Evolutionary conservation across 2,888 invertebrate genomes (phyloP), one percentile per base, ranked within the genome.

Genomic region (Cremastinae sp.): DNA sequence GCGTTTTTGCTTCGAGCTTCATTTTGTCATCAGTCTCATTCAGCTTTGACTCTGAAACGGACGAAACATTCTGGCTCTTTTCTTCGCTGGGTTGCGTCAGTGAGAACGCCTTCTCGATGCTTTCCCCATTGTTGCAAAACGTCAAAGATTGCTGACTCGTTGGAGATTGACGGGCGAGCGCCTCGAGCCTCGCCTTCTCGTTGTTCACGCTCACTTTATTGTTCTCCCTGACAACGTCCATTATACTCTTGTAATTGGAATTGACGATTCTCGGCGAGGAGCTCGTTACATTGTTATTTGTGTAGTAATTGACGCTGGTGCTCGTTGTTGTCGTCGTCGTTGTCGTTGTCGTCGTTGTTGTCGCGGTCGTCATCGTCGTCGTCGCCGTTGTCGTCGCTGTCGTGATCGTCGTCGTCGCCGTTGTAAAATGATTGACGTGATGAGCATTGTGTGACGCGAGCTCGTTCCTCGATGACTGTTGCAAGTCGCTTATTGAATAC

Each of bases 21-120:
- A 74, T 39, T 71, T 81, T 83, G 8, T 39, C 66, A 16, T 84
- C 82, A 39, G 77, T 83, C 53, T 85, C 85, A 5, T 59, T 51
- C 12, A 20, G 47, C 4, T 22, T 39, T 5, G 35, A 10, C 4
- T 68, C 61, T 9, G 53, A 43, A 18, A 69, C 69, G n/a, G 66
- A 37, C 28, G 65, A 41, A 8, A 20, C 16, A 9, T 20, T 10
- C 39, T 62, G 58, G 41, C 39, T 78, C 16, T 64, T 43, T 8
- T 81, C 79, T n/a, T 76, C 66, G 18, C 51, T 45, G 55, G 10
- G 55, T 72, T 43, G 47, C 8, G 66, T 47, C 62, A 75, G 49
- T 12, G 47, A 18, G 10, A 64, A n/a, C 43, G 81, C 81, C 10
- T 80, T 81, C 16, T 41, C 56, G 12, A n/a, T 28, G 61, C 45